Evolutionary conservation across 2,113 vertebrate genomes (phyloP), one percentile per base, ranked within the genome.

Genomic region (Potamarius usumacintae): DNA sequence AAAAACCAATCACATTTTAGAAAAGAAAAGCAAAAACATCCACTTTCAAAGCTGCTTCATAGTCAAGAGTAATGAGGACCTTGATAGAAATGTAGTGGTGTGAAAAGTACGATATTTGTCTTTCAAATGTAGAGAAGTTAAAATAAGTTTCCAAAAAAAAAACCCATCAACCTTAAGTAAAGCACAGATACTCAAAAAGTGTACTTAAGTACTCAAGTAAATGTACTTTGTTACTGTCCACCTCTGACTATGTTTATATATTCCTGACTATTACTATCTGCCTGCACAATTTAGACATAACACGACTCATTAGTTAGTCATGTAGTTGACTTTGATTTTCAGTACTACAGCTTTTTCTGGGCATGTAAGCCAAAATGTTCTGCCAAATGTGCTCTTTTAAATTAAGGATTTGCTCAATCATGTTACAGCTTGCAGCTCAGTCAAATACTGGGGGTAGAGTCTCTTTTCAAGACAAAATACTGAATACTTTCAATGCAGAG

Each of bases 321-420:
- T 60, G 69, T 76, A 50, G 12, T 22, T 55, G n/a, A 83, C 15
- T 53, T 17, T 65, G 15, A 69, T 65, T 22, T 71, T 84, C 25
- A 72, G 53, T 57, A 84, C 52, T 79, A 15, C 12, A 55, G 77
- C 12, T 53, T 25, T 4, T 30, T 83, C 11, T 22, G 18, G 15
- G 42, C 42, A 30, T 30, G 67, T 52, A 62, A 42, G 42, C 76
- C 71, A 50, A 80, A 48, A 1, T 72, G 63, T 42, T 57, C 20
- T 58, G 63, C 65, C 30, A 57, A 58, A 86, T 86, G 14, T 71
- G 12, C 17, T 65, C 22, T 65, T 77, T 77, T 20, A n/a, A 27
- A 77, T 76, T 30, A 85, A 62, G 77, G 22, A 78, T 25, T 63
- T 65, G 84, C 27, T 84, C 52, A 84, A 27, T 55, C 63, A 55